These are phyloP conservation scores for Lasioglossum morio DNA, from an alignment of 2,888 invertebrate genomes.

Conservation along the genomic window DNA sequence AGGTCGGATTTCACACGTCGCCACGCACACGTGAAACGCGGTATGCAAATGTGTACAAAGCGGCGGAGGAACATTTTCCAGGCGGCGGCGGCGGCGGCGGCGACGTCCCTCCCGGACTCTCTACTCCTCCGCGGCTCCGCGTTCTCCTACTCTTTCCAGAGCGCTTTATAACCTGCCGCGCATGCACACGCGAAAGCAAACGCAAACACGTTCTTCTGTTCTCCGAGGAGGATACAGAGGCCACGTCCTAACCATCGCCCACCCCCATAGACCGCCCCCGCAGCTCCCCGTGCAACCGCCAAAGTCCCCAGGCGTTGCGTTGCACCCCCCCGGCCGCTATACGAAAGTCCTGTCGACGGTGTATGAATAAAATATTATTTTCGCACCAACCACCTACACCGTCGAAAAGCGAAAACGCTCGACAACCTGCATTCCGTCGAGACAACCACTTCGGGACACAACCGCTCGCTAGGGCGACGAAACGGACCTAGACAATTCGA, in stretches of 20 bases:
- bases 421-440: neutral
- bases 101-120: neutral
- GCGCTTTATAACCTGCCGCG: conserved; percentile 21
- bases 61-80: conserved; percentile 70
- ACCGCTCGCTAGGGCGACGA: neutral
- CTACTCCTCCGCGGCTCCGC: neutral
- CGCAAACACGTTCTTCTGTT: conserved; percentile 43
- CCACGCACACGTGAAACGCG: conserved; percentile 71
- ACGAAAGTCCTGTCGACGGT: conserved; percentile 66
- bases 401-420: neutral
- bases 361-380: conserved; percentile 77
- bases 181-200: conserved; percentile 44
- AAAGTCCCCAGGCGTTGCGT: conserved; percentile 69
- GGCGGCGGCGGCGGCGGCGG: neutral
- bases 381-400: conserved; percentile 48
- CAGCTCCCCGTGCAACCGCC: conserved; percentile 49
- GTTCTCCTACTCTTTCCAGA: conserved; percentile 10
- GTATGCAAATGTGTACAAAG: conserved; percentile 80
- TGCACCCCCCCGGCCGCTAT: conserved; percentile 67
- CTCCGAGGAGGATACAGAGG: conserved; percentile 56
- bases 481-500: neutral
- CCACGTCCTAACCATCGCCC: conserved; percentile 55
- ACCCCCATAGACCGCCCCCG: conserved; percentile 59
- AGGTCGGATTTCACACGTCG: conserved; percentile 74
- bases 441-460: conserved; percentile 4